phyloP scores from a whole-genome alignment of 2,113 vertebrate species.

The Guaruba guarouba region DNA sequence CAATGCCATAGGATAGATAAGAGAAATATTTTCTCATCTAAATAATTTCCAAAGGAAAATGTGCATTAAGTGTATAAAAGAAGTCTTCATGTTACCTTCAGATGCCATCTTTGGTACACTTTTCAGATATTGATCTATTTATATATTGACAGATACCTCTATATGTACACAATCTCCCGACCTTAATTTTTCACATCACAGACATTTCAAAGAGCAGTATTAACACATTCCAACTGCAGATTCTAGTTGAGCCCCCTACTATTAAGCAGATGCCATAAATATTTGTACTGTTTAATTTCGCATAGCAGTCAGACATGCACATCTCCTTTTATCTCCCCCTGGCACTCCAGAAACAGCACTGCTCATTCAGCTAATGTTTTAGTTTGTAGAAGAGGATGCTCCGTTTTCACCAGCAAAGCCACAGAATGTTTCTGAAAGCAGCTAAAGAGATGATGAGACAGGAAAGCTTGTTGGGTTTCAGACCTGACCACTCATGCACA shows the following conservation, averaged over 20 bases:
- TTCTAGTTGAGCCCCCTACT: background rate
- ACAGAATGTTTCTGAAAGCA: background rate
- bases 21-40: background rate
- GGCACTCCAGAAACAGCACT: background rate
- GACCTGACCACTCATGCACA: background rate
- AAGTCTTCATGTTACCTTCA: background rate
- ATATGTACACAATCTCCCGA: background rate
- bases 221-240: background rate
- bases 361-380: background rate
- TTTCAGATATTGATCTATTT: background rate
- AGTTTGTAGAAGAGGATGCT: background rate
- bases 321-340: background rate
- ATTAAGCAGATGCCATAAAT: background rate
- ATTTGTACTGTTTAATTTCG: background rate
- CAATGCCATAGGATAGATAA: background rate
- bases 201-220: background rate
- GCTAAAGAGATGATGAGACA: background rate
- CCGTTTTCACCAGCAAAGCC: background rate
- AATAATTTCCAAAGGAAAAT: background rate
- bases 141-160: background rate
- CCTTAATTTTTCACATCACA: background rate
- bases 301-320: background rate
- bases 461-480: background rate
- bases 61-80: background rate
- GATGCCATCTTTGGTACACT: background rate